Conservation (phyloP, 2,797 vertebrate genomes). For the Atherinosoma microstoma region DNA sequence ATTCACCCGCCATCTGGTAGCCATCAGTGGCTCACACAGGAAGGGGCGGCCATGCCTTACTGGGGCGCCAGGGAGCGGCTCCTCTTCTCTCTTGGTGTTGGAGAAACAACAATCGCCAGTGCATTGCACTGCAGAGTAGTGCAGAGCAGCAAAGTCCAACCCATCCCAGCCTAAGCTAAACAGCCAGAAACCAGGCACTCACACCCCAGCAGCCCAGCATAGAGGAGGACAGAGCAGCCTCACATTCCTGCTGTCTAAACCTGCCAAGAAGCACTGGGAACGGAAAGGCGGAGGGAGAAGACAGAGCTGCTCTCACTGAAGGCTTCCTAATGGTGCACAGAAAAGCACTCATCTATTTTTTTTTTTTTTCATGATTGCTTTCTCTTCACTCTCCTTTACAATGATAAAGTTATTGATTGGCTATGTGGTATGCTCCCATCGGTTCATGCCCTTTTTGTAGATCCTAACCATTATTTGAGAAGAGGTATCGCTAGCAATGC, state of each 20-base stretch:
- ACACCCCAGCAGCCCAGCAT: slow-evolving; percentile 65
- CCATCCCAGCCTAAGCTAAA: slow-evolving; percentile 52
- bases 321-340: slow-evolving; percentile 59
- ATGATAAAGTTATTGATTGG: slow-evolving; percentile 48
- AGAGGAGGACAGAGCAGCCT: slow-evolving; percentile 72
- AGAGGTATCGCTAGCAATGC: slow-evolving; percentile 22
- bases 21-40: slow-evolving; percentile 85
- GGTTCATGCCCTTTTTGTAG: slow-evolving; percentile 21
- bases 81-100: slow-evolving; percentile 70
- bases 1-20: slow-evolving; percentile 83
- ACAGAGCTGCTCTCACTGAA: slow-evolving; percentile 70
- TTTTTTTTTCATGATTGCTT: slow-evolving; percentile 40
- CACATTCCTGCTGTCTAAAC: slow-evolving; percentile 73
- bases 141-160: slow-evolving; percentile 25
- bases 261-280: slow-evolving; percentile 81
- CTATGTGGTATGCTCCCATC: slow-evolving; percentile 17
- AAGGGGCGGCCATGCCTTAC: slow-evolving; percentile 80
- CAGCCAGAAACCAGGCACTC: slow-evolving; percentile 53
- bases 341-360: slow-evolving; percentile 46
- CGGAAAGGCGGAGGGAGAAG: slow-evolving; percentile 66
- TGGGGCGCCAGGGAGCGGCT: slow-evolving; percentile 81
- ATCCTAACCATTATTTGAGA: slow-evolving; percentile 13
- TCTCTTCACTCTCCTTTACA: slow-evolving; percentile 35
- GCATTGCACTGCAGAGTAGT: slow-evolving; percentile 36
- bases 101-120: slow-evolving; percentile 76